A percentile compares a stretch with the other conserved stretches of the same genome.
Conservation (phyloP, 2,113 vertebrate species). For the Misgurnus anguillicaudatus region DNA sequence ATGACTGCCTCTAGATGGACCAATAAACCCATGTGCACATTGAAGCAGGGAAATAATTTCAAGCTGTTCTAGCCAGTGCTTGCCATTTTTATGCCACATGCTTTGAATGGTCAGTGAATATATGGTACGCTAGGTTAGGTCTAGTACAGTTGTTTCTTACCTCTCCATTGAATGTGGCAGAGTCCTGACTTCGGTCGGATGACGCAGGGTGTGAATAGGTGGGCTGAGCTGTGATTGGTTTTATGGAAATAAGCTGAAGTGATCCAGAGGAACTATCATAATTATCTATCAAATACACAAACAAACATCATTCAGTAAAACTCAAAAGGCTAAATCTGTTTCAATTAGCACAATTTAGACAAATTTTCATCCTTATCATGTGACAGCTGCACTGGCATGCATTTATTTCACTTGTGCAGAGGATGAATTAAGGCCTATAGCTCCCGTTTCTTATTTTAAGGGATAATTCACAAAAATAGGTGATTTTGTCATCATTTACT, state of each 20-base stretch:
- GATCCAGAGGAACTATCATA: constrained; percentile 95
- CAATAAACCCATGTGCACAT: no score
- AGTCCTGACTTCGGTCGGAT: constrained; percentile 88
- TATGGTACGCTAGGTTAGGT: not conserved
- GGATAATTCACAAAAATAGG: not conserved
- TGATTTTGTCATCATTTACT: no score
- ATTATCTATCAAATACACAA: constrained; percentile 73
- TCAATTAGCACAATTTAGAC: not conserved
- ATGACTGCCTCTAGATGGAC: no score
- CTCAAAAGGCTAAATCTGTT: not conserved
- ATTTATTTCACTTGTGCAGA: not conserved
- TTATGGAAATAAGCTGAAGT: constrained; percentile 92
- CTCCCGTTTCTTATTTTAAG: constrained; percentile 53
- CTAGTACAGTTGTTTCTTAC: constrained; percentile 68
- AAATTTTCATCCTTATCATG: not conserved
- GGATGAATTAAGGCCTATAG: constrained; percentile 52
- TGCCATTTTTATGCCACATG: no score
- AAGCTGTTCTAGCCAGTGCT: no score
- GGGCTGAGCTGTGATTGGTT: constrained; percentile 80
- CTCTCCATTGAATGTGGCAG: constrained; percentile 88
- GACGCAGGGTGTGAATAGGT: constrained; percentile 79
- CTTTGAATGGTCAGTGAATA: not conserved
- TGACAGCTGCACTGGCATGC: not conserved
- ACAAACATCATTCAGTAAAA: not conserved
- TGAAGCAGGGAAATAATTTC: no score